These are phyloP conservation scores for Dendroctonus ponderosae DNA, from an alignment of 1,140 invertebrate species.

Conservation along the genomic window DNA sequence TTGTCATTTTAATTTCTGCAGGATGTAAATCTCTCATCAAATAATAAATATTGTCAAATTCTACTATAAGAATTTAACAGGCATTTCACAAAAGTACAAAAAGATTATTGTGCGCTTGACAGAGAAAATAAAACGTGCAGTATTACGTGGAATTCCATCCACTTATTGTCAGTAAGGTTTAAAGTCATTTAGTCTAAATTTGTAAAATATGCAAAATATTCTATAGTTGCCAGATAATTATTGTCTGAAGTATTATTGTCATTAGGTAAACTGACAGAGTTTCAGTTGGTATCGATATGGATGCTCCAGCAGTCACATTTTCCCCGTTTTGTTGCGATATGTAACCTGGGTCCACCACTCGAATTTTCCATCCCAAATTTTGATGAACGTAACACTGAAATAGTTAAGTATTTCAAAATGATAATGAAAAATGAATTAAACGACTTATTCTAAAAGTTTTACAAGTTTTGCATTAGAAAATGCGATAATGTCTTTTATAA, in stretches of 20 bases:
- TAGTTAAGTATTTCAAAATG: constrained; percentile 7
- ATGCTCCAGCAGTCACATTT: constrained; percentile 3
- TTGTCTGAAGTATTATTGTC: constrained; percentile 27
- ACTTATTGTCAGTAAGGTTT: not conserved
- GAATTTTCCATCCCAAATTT: constrained; percentile 91
- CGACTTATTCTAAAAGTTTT: too few species aligned
- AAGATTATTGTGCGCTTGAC: too few species aligned
- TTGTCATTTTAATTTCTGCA: too few species aligned
- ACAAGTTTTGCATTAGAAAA: too few species aligned
- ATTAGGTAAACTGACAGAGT: constrained; percentile 6
- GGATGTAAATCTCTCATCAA: too few species aligned
- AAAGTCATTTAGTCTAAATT: not conserved
- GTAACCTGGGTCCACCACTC: constrained; percentile 73
- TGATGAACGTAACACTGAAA: constrained; percentile 87
- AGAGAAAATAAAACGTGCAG: not conserved
- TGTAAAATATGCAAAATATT: constrained; percentile 15
- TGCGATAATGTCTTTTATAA: too few species aligned
- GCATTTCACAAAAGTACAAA: too few species aligned
- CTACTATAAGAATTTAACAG: too few species aligned
- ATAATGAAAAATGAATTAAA: too few species aligned
- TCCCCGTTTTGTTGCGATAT: constrained; percentile 38
- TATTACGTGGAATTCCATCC: not conserved
- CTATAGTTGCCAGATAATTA: constrained; percentile 12
- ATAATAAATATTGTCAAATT: too few species aligned
- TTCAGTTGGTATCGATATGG: not conserved